Percentiles rank a stretch among this genome's conserved stretches.
Evolutionary conservation across 2,888 invertebrate species (phyloP).

Genomic region (Apomyelois bistriatella): DNA sequence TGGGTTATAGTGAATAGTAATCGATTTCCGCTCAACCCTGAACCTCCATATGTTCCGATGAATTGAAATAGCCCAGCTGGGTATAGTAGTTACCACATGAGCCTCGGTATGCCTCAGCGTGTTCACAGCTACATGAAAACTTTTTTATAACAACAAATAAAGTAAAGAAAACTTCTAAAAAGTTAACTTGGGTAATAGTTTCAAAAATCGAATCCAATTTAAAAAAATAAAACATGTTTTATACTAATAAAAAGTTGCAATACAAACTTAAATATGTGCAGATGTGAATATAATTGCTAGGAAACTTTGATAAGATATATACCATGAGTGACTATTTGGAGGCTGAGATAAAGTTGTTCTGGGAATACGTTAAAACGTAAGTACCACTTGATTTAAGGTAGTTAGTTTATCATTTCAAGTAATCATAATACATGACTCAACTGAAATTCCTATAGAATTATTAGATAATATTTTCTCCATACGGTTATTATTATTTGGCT

Average conservation of each 20-base stretch:
- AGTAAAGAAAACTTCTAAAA: not conserved
- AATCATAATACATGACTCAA: no score
- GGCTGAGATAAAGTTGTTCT: slow-evolving; percentile 65
- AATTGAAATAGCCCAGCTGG: slow-evolving; percentile 26
- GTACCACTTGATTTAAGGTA: slow-evolving; percentile 21
- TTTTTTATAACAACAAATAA: not conserved
- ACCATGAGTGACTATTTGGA: slow-evolving; percentile 54
- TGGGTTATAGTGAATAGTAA: slow-evolving; percentile 40
- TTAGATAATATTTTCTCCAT: no score
- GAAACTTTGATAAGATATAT: not conserved
- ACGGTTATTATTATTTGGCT: no score
- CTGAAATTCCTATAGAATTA: no score
- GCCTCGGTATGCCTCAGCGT: slow-evolving; percentile 36
- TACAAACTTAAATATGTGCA: not conserved
- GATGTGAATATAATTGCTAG: not conserved
- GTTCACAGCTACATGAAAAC: slow-evolving; percentile 19
- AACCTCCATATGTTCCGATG: slow-evolving; percentile 46
- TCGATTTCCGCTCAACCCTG: slow-evolving; percentile 71
- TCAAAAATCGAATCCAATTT: no score
- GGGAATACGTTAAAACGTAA: slow-evolving; percentile 74
- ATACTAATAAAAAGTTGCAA: not conserved
- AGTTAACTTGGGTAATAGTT: not conserved
- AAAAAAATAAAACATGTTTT: no score
- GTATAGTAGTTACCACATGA: slow-evolving; percentile 45
- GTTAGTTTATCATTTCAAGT: not conserved